These are phyloP conservation scores for Barypeithes pellucidus DNA, from an alignment of 2,888 invertebrate genomes.

Conservation along the genomic window DNA sequence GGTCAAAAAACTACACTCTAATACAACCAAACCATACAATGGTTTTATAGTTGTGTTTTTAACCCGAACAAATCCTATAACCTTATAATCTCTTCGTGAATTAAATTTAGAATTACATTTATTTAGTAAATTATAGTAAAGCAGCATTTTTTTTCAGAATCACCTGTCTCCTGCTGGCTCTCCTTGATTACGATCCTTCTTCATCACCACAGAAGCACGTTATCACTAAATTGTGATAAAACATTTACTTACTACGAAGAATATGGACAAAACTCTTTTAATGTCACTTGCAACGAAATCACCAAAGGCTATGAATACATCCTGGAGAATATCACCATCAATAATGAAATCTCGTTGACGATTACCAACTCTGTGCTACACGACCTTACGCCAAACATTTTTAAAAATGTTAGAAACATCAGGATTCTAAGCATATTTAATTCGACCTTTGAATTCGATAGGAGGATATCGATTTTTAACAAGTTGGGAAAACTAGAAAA, in stretches of 20 bases:
- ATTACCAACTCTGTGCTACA: slow-evolving; percentile 63
- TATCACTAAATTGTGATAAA: slow-evolving; percentile 62
- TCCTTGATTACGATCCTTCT: slow-evolving; percentile 26
- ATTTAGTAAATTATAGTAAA: no score
- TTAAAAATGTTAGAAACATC: slow-evolving; percentile 63
- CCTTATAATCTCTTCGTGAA: no score
- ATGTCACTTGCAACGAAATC: slow-evolving; percentile 63
- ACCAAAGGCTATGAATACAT: slow-evolving; percentile 59
- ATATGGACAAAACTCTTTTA: slow-evolving; percentile 65
- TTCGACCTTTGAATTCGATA: slow-evolving; percentile 57
- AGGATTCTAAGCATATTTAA: slow-evolving; percentile 61
- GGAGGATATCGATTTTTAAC: slow-evolving; percentile 56
- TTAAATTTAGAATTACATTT: no score
- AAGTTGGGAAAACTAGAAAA: slow-evolving; percentile 57
- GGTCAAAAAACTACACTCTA: no score
- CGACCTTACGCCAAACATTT: slow-evolving; percentile 58
- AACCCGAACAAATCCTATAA: no score
- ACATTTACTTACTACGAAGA: slow-evolving; percentile 64
- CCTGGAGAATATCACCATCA: slow-evolving; percentile 62
- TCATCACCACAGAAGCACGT: slow-evolving; percentile 9
- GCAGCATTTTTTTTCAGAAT: not conserved
- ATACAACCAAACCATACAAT: no score
- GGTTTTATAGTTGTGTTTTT: no score
- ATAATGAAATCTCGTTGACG: slow-evolving; percentile 64
- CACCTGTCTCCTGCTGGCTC: not conserved